A percentile compares a stretch with the other conserved stretches of the same genome.
These are phyloP conservation scores for Agriopis aurantiaria DNA, from an alignment of 2,888 invertebrate genomes.

Conservation along the genomic window DNA sequence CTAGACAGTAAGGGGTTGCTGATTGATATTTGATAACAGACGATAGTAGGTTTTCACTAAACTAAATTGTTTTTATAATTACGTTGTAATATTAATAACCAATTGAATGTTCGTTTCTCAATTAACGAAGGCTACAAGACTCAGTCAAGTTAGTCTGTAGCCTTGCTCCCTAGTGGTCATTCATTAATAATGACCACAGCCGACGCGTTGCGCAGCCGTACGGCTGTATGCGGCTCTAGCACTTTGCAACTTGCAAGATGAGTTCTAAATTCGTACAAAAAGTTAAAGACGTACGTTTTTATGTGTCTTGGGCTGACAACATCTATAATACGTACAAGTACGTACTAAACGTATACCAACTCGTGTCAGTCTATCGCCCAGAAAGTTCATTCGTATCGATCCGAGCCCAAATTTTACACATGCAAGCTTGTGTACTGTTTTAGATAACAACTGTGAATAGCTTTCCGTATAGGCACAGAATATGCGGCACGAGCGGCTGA, in stretches of 20 bases:
- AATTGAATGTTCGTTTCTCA: constrained; percentile 46
- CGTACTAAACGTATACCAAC: not conserved
- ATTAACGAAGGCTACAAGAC: constrained; percentile 56
- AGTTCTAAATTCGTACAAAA: not conserved
- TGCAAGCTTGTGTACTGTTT: not conserved
- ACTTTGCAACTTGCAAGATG: constrained; percentile 25
- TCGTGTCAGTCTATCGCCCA: not conserved
- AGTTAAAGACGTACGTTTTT: no score
- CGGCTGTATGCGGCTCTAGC: constrained; percentile 43
- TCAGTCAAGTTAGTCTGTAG: constrained; percentile 13
- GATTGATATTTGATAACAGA: no score
- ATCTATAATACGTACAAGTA: no score
- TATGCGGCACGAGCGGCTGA: not conserved
- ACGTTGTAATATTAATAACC: not conserved
- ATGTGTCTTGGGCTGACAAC: not conserved
- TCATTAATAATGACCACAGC: constrained; percentile 60
- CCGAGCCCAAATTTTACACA: not conserved
- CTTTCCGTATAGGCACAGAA: not conserved
- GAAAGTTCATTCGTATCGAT: not conserved
- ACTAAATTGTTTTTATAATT: not conserved
- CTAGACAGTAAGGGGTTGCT: no score
- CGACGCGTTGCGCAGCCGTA: constrained; percentile 46
- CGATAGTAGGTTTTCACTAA: no score
- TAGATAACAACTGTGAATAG: not conserved
- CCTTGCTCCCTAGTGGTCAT: no score